Conservation (phyloP, 1,140 invertebrate genomes). For the Anoplolepis gracilipes region DNA sequence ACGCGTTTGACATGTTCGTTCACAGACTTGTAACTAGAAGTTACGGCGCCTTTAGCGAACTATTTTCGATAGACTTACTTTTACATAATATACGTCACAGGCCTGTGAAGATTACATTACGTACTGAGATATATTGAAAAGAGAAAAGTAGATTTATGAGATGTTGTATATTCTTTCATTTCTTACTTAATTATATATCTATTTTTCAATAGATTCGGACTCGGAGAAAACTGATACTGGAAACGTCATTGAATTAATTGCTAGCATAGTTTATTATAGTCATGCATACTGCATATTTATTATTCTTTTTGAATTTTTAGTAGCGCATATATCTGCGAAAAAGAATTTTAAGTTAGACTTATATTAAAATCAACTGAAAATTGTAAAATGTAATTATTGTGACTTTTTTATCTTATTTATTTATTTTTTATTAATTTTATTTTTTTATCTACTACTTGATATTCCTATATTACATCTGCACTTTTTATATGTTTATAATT, state of each 20-base stretch:
- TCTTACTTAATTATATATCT: neutral
- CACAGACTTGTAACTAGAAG: slow-evolving; percentile 31
- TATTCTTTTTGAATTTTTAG: neutral
- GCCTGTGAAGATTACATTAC: neutral
- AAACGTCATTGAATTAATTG: neutral
- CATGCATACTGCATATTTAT: neutral
- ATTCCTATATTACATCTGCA: neutral
- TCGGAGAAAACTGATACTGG: neutral
- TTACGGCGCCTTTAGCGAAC: neutral
- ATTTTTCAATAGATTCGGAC: neutral
- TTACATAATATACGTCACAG: neutral
- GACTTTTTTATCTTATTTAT: neutral
- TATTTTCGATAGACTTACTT: neutral
- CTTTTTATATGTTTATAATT: neutral
- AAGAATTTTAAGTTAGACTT: slow-evolving; percentile 6
- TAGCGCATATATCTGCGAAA: neutral
- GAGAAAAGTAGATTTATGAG: neutral
- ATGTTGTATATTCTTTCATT: neutral
- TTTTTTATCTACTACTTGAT: neutral
- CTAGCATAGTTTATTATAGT: neutral
- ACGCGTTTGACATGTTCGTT: slow-evolving; percentile 36
- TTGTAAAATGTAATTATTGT: neutral
- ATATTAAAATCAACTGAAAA: neutral
- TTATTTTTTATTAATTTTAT: neutral
- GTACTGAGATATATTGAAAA: neutral